Conservation (phyloP, 2,113 vertebrate species). For the Donacobius atricapilla region DNA sequence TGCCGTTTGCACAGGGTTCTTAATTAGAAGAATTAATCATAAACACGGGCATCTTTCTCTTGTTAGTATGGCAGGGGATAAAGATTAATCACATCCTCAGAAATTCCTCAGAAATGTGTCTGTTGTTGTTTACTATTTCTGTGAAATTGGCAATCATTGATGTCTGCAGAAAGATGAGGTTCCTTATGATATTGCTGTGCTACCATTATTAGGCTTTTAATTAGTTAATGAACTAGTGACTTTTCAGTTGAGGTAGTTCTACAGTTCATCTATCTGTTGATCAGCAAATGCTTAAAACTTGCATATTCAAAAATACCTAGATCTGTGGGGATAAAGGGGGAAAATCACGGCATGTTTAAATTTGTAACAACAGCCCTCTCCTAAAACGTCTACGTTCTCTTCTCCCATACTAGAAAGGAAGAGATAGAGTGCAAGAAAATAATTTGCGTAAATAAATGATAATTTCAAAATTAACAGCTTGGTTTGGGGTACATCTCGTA, state of each 20-base stretch:
- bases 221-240: background rate
- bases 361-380: background rate
- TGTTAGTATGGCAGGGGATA: background rate
- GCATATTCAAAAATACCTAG: background rate
- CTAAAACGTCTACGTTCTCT: background rate
- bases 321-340: background rate
- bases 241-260: background rate
- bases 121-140: background rate
- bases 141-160: background rate
- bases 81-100: background rate
- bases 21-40: background rate
- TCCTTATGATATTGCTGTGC: background rate
- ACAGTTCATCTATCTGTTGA: background rate
- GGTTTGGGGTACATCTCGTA: background rate
- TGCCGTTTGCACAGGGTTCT: background rate
- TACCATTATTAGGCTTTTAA: background rate
- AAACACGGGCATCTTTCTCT: background rate
- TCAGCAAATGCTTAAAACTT: background rate
- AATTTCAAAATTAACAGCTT: background rate
- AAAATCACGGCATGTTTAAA: background rate
- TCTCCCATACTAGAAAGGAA: background rate
- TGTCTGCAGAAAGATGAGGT: background rate
- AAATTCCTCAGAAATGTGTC: background rate
- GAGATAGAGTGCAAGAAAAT: background rate
- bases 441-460: background rate